phyloP scores from a whole-genome alignment of 2,797 vertebrate genomes.

The Rallus crepitans region DNA sequence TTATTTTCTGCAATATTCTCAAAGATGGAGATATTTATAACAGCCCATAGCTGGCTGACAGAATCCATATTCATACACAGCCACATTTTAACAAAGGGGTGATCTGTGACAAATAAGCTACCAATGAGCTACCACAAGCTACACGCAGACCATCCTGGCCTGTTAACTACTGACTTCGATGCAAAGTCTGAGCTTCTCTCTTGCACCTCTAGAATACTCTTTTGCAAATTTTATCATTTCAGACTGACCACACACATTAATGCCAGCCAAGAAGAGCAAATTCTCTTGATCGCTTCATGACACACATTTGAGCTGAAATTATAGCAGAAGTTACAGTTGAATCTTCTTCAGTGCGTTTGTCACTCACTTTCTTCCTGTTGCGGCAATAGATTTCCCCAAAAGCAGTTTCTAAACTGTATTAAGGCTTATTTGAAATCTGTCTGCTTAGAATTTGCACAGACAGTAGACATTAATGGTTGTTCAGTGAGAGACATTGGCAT shows the following conservation, averaged over 20 bases:
- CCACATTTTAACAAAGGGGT: background rate
- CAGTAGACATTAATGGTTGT: background rate
- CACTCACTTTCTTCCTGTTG: background rate
- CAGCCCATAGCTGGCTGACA: background rate
- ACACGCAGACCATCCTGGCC: background rate
- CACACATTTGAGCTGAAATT: background rate
- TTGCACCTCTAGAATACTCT: background rate
- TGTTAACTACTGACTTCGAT: background rate
- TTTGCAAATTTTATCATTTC: background rate
- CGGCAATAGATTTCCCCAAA: background rate
- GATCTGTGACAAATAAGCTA: background rate
- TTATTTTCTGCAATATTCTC: background rate
- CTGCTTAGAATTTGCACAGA: background rate
- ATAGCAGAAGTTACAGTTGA: background rate
- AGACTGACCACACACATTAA: background rate
- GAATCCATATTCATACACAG: background rate
- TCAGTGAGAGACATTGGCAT: background rate
- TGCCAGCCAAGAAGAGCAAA: background rate
- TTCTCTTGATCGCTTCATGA: background rate
- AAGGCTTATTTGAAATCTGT: background rate
- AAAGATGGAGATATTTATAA: background rate
- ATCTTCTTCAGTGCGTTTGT: background rate
- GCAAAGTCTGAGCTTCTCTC: background rate
- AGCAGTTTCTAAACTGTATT: background rate
- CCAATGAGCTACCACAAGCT: background rate